Evolutionary conservation across 2,113 vertebrate species (phyloP), one percentile per base, ranked within the genome.

Genomic region (Apistogramma diplotaenia): DNA sequence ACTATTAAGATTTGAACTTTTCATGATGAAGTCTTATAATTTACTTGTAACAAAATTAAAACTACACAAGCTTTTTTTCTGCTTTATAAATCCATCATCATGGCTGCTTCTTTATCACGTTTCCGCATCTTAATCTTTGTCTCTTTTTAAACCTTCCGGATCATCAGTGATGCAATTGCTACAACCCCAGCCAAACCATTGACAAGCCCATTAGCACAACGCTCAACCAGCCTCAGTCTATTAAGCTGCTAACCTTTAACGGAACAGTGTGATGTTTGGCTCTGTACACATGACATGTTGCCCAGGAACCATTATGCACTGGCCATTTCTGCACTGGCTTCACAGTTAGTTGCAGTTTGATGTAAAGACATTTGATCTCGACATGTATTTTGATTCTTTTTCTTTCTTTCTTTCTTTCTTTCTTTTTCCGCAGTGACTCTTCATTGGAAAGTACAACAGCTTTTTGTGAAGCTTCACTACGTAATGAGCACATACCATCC

Each of bases 401-500:
- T 60, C 43, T 54, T 7, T 43, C 56, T 5, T 71, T 77, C 49
- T 56, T 6, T 62, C 3, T 6, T 16, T 15, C 15, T 43, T 81
- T 43, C 62, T 70, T 60, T 73, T 15, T 1, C 12, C 46, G 27
- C 25, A 18, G 25, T 49, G 76, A 75, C 80, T 65, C 51, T 11
- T 53, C 74, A 49, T 78, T 55, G n/a, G 19, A 85, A 67, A 53
- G 54, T 21, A 79, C 4, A 13, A 62, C 12, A 6, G 25, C 79
- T 86, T 81, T 81, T 81, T 79, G 27, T 76, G 72, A 84, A 53
- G 81, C 51, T n/a, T 55, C 29, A 21, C 16, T 29, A 37, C n/a
- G 8, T 79, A 90, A 88, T 78, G 82, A 87, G 83, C 78, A 67
- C 85, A 82, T 53, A 87, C 51, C 75, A 72, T 76, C 76, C 51